phyloP scores from a whole-genome alignment of 2,888 invertebrate species.

The Sturmia bella region DNA sequence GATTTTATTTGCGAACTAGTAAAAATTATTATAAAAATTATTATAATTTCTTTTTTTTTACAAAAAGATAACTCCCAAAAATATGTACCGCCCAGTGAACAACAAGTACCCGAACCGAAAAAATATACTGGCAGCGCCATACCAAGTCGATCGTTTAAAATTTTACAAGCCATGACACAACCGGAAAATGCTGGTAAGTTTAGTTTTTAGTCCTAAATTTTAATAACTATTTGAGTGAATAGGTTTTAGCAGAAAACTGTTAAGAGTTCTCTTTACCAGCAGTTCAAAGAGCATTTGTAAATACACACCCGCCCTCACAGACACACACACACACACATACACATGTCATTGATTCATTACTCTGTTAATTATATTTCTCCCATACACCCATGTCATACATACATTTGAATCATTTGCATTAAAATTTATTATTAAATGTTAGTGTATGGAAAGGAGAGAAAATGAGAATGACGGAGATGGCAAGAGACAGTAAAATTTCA shows the following conservation, averaged over 20 bases:
- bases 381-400: slow-evolving; percentile 58
- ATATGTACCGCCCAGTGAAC: slow-evolving; percentile 86
- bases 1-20: no score
- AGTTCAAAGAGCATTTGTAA: no score
- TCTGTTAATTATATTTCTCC: slow-evolving; percentile 19
- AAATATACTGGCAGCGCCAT: slow-evolving; percentile 90
- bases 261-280: no score
- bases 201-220: slow-evolving; percentile 14
- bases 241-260: no score
- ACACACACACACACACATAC: slow-evolving; percentile 32
- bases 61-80: slow-evolving; percentile 77
- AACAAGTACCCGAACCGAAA: slow-evolving; percentile 86
- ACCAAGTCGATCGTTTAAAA: slow-evolving; percentile 90
- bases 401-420: slow-evolving; percentile 57
- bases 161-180: slow-evolving; percentile 90
- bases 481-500: slow-evolving; percentile 74
- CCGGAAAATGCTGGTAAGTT: slow-evolving; percentile 86
- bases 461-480: slow-evolving; percentile 9
- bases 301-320: neutral
- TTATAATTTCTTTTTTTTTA: neutral
- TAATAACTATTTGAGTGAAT: neutral
- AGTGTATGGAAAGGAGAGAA: slow-evolving; percentile 8
- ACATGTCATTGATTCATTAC: slow-evolving; percentile 40
- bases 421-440: slow-evolving; percentile 1
- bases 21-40: neutral